Evolutionary conservation across 2,797 vertebrate species (phyloP).

Genomic region (Cuniculus paca): DNA sequence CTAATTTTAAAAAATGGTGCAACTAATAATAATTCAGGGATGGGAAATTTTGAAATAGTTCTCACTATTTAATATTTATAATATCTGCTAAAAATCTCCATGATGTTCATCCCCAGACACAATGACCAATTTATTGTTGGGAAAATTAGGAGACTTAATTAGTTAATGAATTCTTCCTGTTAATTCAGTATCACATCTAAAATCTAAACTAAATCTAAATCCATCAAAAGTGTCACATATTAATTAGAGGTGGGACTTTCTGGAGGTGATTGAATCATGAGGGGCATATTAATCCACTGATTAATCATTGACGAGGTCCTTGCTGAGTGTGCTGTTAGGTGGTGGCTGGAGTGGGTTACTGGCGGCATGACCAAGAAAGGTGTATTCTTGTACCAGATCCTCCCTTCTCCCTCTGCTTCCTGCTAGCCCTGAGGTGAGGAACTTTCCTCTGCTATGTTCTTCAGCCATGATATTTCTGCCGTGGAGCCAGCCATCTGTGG

Average conservation of each 20-base stretch:
- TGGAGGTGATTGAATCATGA: neutral
- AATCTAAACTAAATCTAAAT: neutral
- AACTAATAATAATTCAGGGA: neutral
- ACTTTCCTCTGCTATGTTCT: neutral
- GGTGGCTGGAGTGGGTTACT: neutral
- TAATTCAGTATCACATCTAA: neutral
- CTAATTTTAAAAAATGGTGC: constrained; percentile 32
- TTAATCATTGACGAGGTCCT: neutral
- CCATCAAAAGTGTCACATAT: neutral
- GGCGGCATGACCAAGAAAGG: neutral
- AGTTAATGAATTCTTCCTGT: neutral
- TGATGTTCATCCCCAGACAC: neutral
- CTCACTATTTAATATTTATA: neutral
- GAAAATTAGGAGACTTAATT: constrained; percentile 30
- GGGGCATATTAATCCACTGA: neutral
- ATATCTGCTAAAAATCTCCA: neutral
- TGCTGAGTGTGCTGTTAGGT: neutral
- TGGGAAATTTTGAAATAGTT: neutral
- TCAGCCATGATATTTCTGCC: neutral
- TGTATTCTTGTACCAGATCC: neutral
- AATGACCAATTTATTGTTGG: neutral
- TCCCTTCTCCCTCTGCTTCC: neutral
- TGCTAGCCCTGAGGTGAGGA: neutral
- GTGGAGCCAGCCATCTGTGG: neutral
- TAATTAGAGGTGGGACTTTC: neutral